Conservation (phyloP, 2,888 invertebrate genomes). For the Chloroclystis v-ata region DNA sequence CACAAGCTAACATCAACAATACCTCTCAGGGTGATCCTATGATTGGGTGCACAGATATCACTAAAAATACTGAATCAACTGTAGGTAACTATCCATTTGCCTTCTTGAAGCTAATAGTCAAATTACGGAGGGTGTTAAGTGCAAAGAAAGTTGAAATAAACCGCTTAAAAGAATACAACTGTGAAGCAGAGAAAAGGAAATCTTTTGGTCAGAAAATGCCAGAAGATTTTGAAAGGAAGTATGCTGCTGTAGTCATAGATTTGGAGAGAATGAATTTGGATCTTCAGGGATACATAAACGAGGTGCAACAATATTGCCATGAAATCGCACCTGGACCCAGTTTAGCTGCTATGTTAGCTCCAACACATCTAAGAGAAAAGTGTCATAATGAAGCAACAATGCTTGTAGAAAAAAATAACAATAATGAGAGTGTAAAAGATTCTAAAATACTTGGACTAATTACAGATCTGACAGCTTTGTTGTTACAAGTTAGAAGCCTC, state of each 20-base stretch:
- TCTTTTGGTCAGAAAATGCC: conserved; percentile 87
- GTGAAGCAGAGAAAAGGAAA: conserved; percentile 91
- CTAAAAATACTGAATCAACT: conserved; percentile 63
- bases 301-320: conserved; percentile 89
- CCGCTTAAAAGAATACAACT: conserved; percentile 90
- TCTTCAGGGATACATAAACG: conserved; percentile 89
- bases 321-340: conserved; percentile 93
- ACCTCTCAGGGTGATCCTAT: conserved; percentile 83
- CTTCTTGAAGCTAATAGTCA: conserved; percentile 90
- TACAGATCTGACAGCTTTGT: conserved; percentile 91
- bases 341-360: conserved; percentile 90
- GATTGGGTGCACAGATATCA: conserved; percentile 75
- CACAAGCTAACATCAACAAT: conserved; percentile 42
- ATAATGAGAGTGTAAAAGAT: conserved; percentile 79
- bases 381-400: conserved; percentile 90
- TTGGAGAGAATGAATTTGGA: conserved; percentile 94
- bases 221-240: conserved; percentile 93
- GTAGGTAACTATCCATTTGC: conserved; percentile 91
- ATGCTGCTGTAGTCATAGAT: conserved; percentile 92
- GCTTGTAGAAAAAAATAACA: conserved; percentile 86
- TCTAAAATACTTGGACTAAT: conserved; percentile 86
- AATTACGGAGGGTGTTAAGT: conserved; percentile 89
- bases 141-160: conserved; percentile 89
- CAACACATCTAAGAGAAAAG: conserved; percentile 91
- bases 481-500: conserved; percentile 90